Evolutionary conservation across 92 coral and sea anemone species (phyloP).

Genomic region (Actinernus sp.): DNA sequence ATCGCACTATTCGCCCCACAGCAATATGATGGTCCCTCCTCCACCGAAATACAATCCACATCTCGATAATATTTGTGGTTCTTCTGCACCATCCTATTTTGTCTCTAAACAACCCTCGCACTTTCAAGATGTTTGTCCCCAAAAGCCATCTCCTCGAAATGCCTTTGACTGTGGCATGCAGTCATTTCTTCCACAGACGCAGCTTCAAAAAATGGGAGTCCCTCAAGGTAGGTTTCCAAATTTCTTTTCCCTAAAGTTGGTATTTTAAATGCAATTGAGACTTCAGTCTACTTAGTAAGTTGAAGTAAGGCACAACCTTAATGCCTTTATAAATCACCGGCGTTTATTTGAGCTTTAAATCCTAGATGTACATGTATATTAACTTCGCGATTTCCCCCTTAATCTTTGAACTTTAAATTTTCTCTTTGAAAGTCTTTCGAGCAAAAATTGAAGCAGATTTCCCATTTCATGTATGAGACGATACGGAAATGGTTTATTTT

Average conservation of each 20-base stretch:
- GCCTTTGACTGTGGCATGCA: conserved; percentile 91
- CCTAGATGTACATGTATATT: too few species aligned
- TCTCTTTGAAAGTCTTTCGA: too few species aligned
- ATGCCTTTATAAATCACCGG: too few species aligned
- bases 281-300: too few species aligned
- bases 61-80: conserved; percentile 41
- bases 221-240: conserved; percentile 45
- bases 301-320: too few species aligned
- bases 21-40: conserved; percentile 41
- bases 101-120: conserved; percentile 22
- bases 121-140: conserved; percentile 41
- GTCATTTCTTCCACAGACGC: conserved; percentile 71
- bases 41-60: conserved; percentile 47
- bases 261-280: too few species aligned
- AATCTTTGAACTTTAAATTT: too few species aligned
- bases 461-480: too few species aligned
- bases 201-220: conserved; percentile 57
- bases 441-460: neutral
- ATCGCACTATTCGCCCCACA: conserved; percentile 58
- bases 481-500: conserved; percentile 1
- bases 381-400: too few species aligned
- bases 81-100: conserved; percentile 41
- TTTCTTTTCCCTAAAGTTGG: too few species aligned
- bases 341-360: too few species aligned
- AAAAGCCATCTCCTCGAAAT: conserved; percentile 63